These are phyloP conservation scores for Uria aalge DNA, from an alignment of 2,113 vertebrate species.

Conservation along the genomic window DNA sequence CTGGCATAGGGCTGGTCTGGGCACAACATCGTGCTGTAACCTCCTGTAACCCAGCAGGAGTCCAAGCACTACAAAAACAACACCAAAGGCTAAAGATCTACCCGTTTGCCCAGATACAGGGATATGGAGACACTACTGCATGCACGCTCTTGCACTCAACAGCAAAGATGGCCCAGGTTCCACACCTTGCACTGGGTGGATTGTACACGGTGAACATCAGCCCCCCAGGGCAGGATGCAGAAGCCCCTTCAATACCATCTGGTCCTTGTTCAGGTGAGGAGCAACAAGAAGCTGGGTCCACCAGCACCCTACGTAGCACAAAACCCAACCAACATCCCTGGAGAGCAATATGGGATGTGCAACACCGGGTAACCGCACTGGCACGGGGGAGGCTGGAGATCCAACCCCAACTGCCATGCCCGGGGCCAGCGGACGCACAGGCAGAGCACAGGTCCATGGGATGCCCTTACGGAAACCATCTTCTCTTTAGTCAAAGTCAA, in stretches of 20 bases:
- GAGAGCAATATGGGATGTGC: neutral
- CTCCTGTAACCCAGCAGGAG: too few species aligned
- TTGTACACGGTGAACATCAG: fast-evolving
- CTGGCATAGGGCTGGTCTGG: too few species aligned
- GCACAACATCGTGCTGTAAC: too few species aligned
- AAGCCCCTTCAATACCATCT: neutral
- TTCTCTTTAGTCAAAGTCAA: slow-evolving; percentile 3
- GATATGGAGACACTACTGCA: neutral
- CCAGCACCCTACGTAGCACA: neutral
- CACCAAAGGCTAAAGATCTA: neutral
- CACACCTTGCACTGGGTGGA: neutral
- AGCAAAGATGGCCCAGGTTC: neutral
- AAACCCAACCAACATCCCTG: neutral
- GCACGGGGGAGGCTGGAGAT: neutral
- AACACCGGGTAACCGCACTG: fast-evolving
- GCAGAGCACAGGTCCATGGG: neutral
- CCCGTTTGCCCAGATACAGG: too few species aligned
- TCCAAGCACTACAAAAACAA: neutral
- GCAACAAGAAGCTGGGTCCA: neutral
- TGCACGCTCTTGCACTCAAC: neutral
- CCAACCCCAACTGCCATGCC: fast-evolving
- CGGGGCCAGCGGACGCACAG: fast-evolving
- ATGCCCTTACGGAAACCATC: neutral
- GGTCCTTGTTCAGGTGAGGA: neutral
- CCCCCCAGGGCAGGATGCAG: neutral